Percentiles rank a stretch among this genome's conserved stretches.
Conservation (phyloP, 2,113 vertebrate species). For the Poeciliopsis turrubarensis region DNA sequence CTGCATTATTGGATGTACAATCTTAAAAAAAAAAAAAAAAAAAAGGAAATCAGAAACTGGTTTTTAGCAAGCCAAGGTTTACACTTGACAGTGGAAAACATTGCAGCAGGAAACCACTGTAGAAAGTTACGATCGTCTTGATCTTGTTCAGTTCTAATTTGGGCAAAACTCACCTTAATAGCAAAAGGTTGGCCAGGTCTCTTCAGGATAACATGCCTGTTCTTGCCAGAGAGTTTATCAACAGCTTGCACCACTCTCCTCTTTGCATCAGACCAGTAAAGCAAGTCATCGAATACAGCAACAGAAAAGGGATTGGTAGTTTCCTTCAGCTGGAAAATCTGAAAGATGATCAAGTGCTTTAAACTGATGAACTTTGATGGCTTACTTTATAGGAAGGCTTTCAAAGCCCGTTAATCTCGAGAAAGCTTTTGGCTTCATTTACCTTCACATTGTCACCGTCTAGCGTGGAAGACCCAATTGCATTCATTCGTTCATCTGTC, state of each 20-base stretch:
- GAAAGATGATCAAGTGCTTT: not conserved
- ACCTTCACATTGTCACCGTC: conserved; percentile 85
- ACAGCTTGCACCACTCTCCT: conserved; percentile 82
- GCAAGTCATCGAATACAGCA: conserved; percentile 83
- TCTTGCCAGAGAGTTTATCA: conserved; percentile 85
- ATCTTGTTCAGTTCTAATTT: not conserved
- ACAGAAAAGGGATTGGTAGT: conserved; percentile 85
- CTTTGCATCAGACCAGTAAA: conserved; percentile 90
- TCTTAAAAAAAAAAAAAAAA: conserved; percentile 44
- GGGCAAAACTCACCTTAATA: conserved; percentile 80
- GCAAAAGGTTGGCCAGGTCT: conserved; percentile 81
- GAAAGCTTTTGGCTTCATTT: not conserved
- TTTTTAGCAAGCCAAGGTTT: not conserved
- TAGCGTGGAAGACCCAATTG: conserved; percentile 84
- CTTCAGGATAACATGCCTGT: conserved; percentile 81
- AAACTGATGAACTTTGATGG: not conserved
- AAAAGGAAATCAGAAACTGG: not conserved
- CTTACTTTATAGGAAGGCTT: no score
- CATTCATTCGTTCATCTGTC: conserved; percentile 88
- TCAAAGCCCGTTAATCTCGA: not conserved
- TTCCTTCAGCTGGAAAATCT: conserved; percentile 86
- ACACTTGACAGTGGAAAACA: not conserved
- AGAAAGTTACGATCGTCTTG: no score
- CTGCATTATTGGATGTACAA: conserved; percentile 79
- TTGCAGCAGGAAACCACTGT: no score